Evolutionary conservation across 2,888 invertebrate genomes (phyloP).

Genomic region (Netelia virgata): DNA sequence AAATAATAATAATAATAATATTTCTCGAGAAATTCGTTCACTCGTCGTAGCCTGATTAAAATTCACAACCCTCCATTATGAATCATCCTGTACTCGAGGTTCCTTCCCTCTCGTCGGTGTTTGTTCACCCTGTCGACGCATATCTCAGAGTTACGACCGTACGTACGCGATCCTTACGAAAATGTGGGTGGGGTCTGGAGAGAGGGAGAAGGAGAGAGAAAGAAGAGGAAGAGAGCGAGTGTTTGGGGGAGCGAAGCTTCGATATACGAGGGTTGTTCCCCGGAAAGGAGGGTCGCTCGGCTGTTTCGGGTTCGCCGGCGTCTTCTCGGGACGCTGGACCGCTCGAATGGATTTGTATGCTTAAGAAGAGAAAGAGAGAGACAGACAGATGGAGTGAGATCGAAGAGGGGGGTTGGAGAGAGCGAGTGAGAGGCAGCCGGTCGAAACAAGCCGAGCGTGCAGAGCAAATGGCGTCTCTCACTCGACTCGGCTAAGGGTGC

Average conservation of each 20-base stretch:
- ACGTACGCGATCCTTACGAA: slow-evolving; percentile 22
- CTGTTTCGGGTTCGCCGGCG: slow-evolving; percentile 46
- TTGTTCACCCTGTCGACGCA: slow-evolving; percentile 47
- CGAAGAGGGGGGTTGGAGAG: slow-evolving; percentile 31
- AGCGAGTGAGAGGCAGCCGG: slow-evolving; percentile 5
- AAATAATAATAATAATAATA: neutral
- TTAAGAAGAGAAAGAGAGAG: slow-evolving; percentile 52
- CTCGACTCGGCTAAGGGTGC: slow-evolving; percentile 39
- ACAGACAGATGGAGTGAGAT: slow-evolving; percentile 12
- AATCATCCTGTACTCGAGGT: slow-evolving; percentile 40
- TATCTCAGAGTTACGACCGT: slow-evolving; percentile 49
- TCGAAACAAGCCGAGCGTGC: slow-evolving; percentile 30
- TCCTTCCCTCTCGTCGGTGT: slow-evolving; percentile 14
- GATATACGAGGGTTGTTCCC: slow-evolving; percentile 35
- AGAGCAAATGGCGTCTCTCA: slow-evolving; percentile 66
- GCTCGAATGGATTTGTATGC: slow-evolving; percentile 73
- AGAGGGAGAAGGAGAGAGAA: slow-evolving; percentile 6
- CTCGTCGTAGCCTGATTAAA: neutral
- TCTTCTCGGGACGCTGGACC: slow-evolving; percentile 47
- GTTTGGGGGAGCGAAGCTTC: slow-evolving; percentile 35
- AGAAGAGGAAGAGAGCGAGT: slow-evolving; percentile 26
- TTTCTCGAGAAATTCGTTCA: slow-evolving; percentile 11
- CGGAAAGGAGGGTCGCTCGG: slow-evolving; percentile 45
- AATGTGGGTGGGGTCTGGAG: slow-evolving; percentile 62
- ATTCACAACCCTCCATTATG: slow-evolving; percentile 1